Conservation (phyloP, 2,888 invertebrate genomes). For the Loripinus fragilis region DNA sequence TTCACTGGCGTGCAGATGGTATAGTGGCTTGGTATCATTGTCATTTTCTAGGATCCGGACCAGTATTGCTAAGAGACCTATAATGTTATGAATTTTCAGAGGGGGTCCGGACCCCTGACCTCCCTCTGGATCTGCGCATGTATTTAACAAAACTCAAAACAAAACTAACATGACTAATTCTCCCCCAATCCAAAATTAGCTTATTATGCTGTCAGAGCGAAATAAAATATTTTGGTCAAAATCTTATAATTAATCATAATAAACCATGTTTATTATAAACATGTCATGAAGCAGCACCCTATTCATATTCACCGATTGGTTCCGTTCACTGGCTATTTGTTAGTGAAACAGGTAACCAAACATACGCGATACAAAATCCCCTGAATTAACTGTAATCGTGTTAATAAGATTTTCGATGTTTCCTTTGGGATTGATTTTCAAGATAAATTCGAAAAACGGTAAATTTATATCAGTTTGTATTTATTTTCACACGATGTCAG, state of each 20-base stretch:
- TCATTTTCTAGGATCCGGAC: no score
- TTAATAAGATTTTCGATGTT: neutral
- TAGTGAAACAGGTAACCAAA: neutral
- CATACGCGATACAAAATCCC: neutral
- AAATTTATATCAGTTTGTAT: slow-evolving; percentile 4
- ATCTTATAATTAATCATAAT: neutral
- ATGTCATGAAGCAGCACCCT: neutral
- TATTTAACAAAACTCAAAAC: no score
- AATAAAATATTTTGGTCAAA: neutral
- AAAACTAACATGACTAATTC: no score
- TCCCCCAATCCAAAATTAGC: no score
- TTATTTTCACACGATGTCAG: slow-evolving; percentile 1
- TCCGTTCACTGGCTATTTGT: neutral
- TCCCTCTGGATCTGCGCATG: no score
- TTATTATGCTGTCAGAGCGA: no score
- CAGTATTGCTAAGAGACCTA: no score
- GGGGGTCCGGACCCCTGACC: no score
- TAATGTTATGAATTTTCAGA: no score
- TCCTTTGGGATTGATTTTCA: neutral
- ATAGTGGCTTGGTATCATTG: no score
- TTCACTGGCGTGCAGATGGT: no score
- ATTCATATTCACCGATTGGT: neutral
- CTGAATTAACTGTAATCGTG: neutral
- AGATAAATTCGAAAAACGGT: neutral
- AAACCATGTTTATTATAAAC: neutral